Evolutionary conservation across 2,888 invertebrate genomes (phyloP).

Genomic region (Corbicula japonica): DNA sequence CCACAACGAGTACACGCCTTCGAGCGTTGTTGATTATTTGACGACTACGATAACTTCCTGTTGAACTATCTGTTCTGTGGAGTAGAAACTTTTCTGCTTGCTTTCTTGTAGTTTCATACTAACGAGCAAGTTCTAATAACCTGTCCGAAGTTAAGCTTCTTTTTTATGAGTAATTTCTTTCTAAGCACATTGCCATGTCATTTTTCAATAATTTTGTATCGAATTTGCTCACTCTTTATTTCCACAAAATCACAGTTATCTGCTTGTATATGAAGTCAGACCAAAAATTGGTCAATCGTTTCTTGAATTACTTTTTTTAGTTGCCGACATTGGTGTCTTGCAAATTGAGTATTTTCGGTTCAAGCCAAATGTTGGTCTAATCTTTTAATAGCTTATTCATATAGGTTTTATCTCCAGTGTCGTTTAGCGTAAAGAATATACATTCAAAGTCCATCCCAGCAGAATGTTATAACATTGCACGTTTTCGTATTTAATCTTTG

Average conservation of each 20-base stretch:
- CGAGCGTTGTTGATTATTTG: neutral
- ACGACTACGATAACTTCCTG: neutral
- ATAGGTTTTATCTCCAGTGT: neutral
- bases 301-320: neutral
- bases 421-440: neutral
- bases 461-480: too few species aligned
- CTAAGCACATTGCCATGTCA: neutral
- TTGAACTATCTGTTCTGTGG: neutral
- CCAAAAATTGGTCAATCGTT: neutral
- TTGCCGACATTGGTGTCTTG: neutral
- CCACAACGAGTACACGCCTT: neutral
- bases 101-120: neutral
- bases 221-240: neutral
- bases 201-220: conserved; percentile 2
- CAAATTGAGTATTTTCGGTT: neutral
- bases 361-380: neutral
- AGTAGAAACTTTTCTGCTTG: neutral
- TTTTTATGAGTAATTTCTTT: neutral
- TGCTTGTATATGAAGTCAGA: neutral
- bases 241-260: neutral
- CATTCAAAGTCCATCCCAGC: neutral
- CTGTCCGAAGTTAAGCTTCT: neutral
- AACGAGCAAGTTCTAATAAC: neutral
- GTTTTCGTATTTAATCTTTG: too few species aligned
- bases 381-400: neutral